Conservation (phyloP, 2,113 vertebrate genomes). For the Dromiciops gliroides region DNA sequence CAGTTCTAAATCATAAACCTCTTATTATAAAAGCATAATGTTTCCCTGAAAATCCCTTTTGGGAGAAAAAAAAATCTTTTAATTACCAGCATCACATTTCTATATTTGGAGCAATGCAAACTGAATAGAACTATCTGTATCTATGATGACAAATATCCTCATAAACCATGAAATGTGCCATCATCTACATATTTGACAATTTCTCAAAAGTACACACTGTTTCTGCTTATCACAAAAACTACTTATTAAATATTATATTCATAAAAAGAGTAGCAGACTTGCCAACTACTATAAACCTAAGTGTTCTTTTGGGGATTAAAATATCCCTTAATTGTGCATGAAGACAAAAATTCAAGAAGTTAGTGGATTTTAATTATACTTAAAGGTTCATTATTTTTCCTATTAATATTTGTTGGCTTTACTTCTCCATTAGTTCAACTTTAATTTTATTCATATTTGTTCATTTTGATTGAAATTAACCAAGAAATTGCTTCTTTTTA, state of each 20-base stretch:
- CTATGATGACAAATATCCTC: not conserved
- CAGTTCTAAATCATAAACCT: constrained; percentile 7
- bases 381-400: constrained; percentile 48
- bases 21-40: constrained; percentile 1
- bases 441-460: constrained; percentile 40
- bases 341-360: constrained; percentile 38
- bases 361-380: constrained; percentile 52
- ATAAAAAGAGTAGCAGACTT: constrained; percentile 45
- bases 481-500: constrained; percentile 43
- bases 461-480: constrained; percentile 58
- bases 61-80: not conserved
- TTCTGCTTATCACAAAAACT: constrained; percentile 55
- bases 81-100: not conserved
- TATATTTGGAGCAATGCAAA: constrained; percentile 28
- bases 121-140: constrained; percentile 12
- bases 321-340: constrained; percentile 40
- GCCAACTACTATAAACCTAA: constrained; percentile 52
- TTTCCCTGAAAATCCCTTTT: not conserved
- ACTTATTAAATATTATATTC: constrained; percentile 63
- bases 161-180: constrained; percentile 44
- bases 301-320: constrained; percentile 50
- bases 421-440: constrained; percentile 36
- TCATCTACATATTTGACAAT: constrained; percentile 18
- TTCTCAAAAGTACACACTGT: constrained; percentile 59
- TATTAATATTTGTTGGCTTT: constrained; percentile 64